Evolutionary conservation across 92 coral and sea anemone species (phyloP).

Genomic region (Phenganax marumi): DNA sequence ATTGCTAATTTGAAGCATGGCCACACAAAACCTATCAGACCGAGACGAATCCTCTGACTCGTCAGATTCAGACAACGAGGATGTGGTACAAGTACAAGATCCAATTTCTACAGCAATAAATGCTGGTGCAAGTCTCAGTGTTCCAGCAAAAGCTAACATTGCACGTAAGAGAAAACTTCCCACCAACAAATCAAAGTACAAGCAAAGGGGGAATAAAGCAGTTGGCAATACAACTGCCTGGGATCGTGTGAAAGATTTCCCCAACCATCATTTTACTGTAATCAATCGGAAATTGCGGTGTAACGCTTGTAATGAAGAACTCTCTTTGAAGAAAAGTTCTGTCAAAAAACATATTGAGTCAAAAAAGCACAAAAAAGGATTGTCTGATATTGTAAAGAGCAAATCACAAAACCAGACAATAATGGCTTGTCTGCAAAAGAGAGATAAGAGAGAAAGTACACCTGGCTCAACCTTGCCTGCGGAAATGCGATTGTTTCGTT

Average conservation of each 20-base stretch:
- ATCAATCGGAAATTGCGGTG: conserved; percentile 51
- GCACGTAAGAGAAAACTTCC: conserved; percentile 53
- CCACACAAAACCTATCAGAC: not conserved
- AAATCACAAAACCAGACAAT: too few species aligned
- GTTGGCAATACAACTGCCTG: conserved; percentile 37
- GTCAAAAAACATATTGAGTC: conserved; percentile 28
- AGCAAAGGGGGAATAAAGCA: conserved; percentile 46
- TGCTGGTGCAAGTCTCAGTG: conserved; percentile 55
- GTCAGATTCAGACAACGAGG: conserved; percentile 28
- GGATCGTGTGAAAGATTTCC: conserved; percentile 47
- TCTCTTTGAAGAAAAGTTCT: conserved; percentile 41
- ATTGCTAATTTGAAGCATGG: not conserved
- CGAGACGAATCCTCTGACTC: conserved; percentile 35
- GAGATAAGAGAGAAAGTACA: conserved; percentile 48
- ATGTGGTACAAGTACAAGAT: conserved; percentile 29
- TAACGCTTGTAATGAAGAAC: conserved; percentile 51
- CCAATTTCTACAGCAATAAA: conserved; percentile 49
- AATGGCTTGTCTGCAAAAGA: too few species aligned
- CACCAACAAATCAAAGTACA: conserved; percentile 49
- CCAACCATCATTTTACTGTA: conserved; percentile 58
- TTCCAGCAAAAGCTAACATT: conserved; percentile 42
- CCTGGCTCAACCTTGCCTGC: conserved; percentile 58
- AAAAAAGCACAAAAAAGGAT: too few species aligned
- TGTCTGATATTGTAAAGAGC: conserved; percentile 35
- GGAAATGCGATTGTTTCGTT: conserved; percentile 53